Evolutionary conservation across 2,113 vertebrate species (phyloP).

Genomic region (Rhynchopsitta pachyrhyncha): DNA sequence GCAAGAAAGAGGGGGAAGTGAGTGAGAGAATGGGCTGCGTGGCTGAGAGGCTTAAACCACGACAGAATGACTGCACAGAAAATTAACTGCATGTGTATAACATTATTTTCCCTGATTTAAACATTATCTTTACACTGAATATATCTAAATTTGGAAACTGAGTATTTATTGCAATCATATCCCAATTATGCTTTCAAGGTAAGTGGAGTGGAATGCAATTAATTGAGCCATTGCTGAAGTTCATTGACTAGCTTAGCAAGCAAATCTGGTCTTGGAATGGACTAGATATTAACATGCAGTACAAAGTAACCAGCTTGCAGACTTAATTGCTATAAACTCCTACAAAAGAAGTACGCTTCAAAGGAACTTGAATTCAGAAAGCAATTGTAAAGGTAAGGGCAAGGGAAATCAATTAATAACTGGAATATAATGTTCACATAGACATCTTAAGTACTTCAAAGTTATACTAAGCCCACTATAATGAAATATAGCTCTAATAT

Average conservation of each 20-base stretch:
- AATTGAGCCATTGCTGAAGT: background rate
- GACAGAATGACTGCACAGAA: background rate
- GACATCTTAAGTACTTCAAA: background rate
- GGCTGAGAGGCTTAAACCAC: too few species aligned
- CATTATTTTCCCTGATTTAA: background rate
- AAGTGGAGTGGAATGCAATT: background rate
- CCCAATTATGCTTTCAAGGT: background rate
- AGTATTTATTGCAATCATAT: background rate
- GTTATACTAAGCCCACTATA: background rate
- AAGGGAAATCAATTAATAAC: background rate
- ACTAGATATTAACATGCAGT: background rate
- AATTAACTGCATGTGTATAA: background rate
- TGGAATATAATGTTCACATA: background rate
- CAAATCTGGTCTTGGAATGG: background rate
- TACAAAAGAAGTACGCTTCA: background rate
- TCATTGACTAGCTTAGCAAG: background rate
- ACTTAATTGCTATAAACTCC: background rate
- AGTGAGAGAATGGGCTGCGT: too few species aligned
- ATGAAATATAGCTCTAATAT: background rate
- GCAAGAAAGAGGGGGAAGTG: too few species aligned
- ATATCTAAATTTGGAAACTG: background rate
- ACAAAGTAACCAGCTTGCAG: background rate
- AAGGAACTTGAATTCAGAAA: background rate
- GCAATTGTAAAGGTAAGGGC: background rate
- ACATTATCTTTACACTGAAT: background rate